A percentile compares a stretch with the other conserved stretches of the same genome.
Evolutionary conservation across 1,140 invertebrate species (phyloP).

Genomic region (Sitodiplosis mosellana): DNA sequence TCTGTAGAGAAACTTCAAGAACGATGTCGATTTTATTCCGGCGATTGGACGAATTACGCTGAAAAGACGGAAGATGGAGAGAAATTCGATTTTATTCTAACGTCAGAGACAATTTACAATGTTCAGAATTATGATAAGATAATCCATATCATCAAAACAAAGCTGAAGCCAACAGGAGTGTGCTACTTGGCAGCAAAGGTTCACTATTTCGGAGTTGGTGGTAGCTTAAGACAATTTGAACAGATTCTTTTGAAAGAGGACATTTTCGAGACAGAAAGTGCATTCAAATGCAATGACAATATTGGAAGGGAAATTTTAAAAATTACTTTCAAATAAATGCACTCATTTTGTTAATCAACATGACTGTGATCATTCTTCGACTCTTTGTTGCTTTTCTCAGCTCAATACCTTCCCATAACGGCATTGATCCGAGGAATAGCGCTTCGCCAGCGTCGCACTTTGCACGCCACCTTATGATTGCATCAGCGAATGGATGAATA

Average conservation of each 20-base stretch:
- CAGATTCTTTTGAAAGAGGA: conserved; percentile 31
- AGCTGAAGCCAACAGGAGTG: conserved; percentile 42
- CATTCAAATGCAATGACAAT: neutral
- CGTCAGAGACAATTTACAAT: conserved; percentile 86
- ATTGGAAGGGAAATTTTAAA: neutral
- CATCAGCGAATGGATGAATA: no score
- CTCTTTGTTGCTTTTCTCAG: no score
- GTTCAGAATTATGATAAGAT: conserved; percentile 57
- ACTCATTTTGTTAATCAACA: no score
- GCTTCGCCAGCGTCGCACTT: no score
- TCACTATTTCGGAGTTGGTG: conserved; percentile 82
- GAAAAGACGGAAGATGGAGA: conserved; percentile 26
- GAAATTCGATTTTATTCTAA: conserved; percentile 68
- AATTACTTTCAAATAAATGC: neutral
- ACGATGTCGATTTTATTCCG: conserved; percentile 49
- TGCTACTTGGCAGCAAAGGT: conserved; percentile 64
- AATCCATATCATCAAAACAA: conserved; percentile 41
- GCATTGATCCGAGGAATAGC: no score
- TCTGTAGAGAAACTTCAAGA: conserved; percentile 23
- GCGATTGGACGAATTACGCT: conserved; percentile 58
- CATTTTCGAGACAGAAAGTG: neutral
- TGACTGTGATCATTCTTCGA: no score
- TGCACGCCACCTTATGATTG: no score
- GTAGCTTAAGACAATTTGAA: conserved; percentile 55
- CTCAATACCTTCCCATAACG: no score